These are phyloP conservation scores for Parazoanthus darwini DNA, from an alignment of 92 coral and sea anemone genomes.

Conservation along the genomic window DNA sequence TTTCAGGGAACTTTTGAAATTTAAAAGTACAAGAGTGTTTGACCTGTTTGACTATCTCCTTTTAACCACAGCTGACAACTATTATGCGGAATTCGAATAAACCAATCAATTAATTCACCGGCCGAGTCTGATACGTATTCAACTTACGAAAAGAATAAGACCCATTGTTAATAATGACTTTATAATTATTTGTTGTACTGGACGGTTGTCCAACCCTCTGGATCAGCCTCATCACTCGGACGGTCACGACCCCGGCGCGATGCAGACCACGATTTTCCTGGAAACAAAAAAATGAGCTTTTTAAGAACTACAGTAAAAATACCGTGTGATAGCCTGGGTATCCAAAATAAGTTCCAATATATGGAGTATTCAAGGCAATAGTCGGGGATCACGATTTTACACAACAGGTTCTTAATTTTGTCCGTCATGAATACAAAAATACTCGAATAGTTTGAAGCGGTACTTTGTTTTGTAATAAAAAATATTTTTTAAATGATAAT, in stretches of 20 bases:
- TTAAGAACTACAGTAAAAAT: too few relatives aligned
- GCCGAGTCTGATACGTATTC: neutral
- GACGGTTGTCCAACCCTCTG: conserved; percentile 44
- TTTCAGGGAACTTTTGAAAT: neutral
- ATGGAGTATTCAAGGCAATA: too few relatives aligned
- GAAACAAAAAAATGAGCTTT: neutral
- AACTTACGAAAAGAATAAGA: neutral
- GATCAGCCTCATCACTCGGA: conserved; percentile 33
- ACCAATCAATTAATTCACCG: neutral
- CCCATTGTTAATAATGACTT: neutral
- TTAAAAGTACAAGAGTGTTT: neutral
- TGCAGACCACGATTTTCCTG: conserved; percentile 44
- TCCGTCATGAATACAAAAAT: too few relatives aligned
- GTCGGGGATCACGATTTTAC: too few relatives aligned
- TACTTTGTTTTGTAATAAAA: too few relatives aligned
- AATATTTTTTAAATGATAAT: too few relatives aligned
- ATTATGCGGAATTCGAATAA: neutral
- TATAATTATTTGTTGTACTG: conserved; percentile 19
- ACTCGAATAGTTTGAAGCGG: too few relatives aligned
- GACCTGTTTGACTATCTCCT: neutral
- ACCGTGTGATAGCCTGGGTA: too few relatives aligned
- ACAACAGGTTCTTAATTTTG: too few relatives aligned
- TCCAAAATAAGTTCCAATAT: neutral
- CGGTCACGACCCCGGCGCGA: conserved; percentile 40
- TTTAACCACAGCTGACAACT: too few relatives aligned